Evolutionary conservation across 2,113 vertebrate species (phyloP), one percentile per base, ranked within the genome.

Genomic region (Rhagologus leucostigma): DNA sequence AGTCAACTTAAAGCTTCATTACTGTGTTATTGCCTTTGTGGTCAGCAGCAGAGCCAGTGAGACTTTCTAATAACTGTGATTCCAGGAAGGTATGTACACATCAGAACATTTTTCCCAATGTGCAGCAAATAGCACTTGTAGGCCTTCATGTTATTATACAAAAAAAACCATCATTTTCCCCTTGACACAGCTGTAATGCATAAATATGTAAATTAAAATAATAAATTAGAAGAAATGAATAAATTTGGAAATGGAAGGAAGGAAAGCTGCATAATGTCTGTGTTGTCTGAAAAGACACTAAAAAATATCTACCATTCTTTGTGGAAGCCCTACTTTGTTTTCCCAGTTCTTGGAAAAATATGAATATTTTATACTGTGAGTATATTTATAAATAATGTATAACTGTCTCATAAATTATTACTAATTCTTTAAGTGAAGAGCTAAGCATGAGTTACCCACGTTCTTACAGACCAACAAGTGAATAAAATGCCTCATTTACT

Each of bases 371-470:
- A 93, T 55, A 37, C 12, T 46, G 21, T 69, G 70, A 83, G 32
- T 73, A 70, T 67, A 83, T 70, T 76, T 86, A 92, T 95, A 84
- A 96, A 96, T 92, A 84, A 93, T 77, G 16, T 47, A 92, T 80
- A 77, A 65, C 49, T 29, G 13, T 33, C 71, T 76, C 56, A 91
- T 94, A 90, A 97, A 96, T 94, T 88, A 94, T 95, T 94, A 86
- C 26, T 39, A 88, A 49, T 64, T 86, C 41, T 83, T 92, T 90
- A 86, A 80, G 75, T 70, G 59, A 90, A 92, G 75, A 95, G 37
- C 30, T 80, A 80, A 83, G 63, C 59, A 74, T 33, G 37, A 91
- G 37, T 42, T 74, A 80, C 22, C 9, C 16, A 35, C 16, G 42
- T 74, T 84, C 69, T 77, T 35, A 68, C 20, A 83, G 75, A 77